Evolutionary conservation across 2,113 vertebrate species (phyloP).

Genomic region (Notechis scutatus): DNA sequence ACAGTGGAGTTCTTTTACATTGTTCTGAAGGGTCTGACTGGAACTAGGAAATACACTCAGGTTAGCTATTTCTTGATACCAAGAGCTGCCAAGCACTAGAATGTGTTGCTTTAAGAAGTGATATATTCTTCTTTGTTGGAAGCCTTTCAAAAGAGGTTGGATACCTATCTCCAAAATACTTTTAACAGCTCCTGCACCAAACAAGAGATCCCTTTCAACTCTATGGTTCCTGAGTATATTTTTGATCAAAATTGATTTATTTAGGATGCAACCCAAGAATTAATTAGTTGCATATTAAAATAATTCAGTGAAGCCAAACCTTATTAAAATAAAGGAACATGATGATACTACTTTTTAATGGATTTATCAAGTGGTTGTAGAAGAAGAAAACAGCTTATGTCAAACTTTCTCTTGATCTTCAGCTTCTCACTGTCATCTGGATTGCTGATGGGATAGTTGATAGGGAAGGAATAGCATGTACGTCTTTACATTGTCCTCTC

Average conservation of each 20-base stretch:
- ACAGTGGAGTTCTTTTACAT: not conserved
- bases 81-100: not conserved
- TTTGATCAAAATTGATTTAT: not conserved
- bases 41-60: not conserved
- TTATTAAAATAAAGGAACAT: not conserved
- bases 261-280: not conserved
- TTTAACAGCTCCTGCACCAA: not conserved
- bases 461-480: not conserved
- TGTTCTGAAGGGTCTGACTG: not conserved
- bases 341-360: not conserved
- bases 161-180: not conserved
- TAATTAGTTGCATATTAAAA: not conserved
- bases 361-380: not conserved
- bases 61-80: not conserved
- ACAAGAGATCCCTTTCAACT: not conserved
- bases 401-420: not conserved
- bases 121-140: not conserved
- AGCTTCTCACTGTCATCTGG: not conserved
- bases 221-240: not conserved
- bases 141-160: not conserved
- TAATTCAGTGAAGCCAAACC: not conserved
- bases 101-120: not conserved
- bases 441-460: not conserved
- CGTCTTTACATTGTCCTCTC: not conserved
- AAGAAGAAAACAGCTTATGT: not conserved